A percentile compares a stretch with the other conserved stretches of the same genome.
These are phyloP conservation scores for Nipponia nippon DNA, from an alignment of 2,113 vertebrate genomes.

Conservation along the genomic window DNA sequence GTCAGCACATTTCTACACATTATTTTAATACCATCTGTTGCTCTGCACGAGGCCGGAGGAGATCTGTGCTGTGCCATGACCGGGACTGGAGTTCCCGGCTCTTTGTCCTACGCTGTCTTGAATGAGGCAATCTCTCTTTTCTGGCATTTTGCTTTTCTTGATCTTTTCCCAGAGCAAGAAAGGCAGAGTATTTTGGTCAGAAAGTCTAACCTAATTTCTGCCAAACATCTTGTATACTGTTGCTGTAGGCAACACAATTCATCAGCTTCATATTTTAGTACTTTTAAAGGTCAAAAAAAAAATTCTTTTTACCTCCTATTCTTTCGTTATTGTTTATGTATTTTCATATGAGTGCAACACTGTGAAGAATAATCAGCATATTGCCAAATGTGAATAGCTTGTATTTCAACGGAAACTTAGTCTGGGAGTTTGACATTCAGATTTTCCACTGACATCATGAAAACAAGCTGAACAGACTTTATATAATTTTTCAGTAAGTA, in stretches of 20 bases:
- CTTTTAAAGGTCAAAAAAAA: not conserved
- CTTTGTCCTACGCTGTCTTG: not conserved
- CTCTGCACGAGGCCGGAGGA: not conserved
- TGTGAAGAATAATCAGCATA: conserved; percentile 6
- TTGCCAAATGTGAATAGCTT: conserved; percentile 9
- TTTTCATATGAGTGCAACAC: not conserved
- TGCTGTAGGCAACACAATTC: conserved; percentile 15
- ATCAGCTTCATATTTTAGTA: conserved; percentile 10
- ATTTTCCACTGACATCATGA: conserved; percentile 49
- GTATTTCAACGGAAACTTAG: not conserved
- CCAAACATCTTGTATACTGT: not conserved
- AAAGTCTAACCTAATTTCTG: conserved; percentile 19
- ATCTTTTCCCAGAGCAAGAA: not conserved
- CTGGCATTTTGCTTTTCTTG: not conserved
- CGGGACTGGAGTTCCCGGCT: not conserved
- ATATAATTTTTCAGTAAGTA: not conserved
- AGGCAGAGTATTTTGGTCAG: not conserved
- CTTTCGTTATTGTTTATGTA: not conserved
- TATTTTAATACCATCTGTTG: not conserved
- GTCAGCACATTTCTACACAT: not conserved
- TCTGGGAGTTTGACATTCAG: not conserved
- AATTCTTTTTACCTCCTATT: not conserved
- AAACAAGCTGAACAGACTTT: not conserved
- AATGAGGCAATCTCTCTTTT: not conserved
- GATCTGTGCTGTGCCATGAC: not conserved